Percentiles rank a stretch among this genome's conserved stretches.
Conservation (phyloP, 2,113 vertebrate species). For the Rattus norvegicus region GRCr8 NC_086031.1:66735501-66736000, state of each 20-base stretch:
- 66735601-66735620: neutral
- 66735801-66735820: neutral
- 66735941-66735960: neutral
- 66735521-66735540: slow-evolving; percentile 45
- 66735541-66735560: neutral
- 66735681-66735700: slow-evolving; percentile 30
- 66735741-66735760: neutral
- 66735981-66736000: neutral
- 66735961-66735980: neutral
- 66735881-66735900: neutral
- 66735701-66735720: neutral
- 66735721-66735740: slow-evolving; percentile 1
- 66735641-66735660: slow-evolving; percentile 37
- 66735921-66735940: neutral
- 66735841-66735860: neutral
- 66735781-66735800: neutral
- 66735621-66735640: neutral
- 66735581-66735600: neutral
- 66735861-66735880: neutral
- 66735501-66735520: slow-evolving; percentile 40
- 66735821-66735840: neutral
- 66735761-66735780: neutral
- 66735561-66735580: neutral
- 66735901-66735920: neutral
- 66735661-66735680: neutral